These are phyloP conservation scores for Rallus limicola DNA, from an alignment of 2,113 vertebrate species.

Conservation along the genomic window DNA sequence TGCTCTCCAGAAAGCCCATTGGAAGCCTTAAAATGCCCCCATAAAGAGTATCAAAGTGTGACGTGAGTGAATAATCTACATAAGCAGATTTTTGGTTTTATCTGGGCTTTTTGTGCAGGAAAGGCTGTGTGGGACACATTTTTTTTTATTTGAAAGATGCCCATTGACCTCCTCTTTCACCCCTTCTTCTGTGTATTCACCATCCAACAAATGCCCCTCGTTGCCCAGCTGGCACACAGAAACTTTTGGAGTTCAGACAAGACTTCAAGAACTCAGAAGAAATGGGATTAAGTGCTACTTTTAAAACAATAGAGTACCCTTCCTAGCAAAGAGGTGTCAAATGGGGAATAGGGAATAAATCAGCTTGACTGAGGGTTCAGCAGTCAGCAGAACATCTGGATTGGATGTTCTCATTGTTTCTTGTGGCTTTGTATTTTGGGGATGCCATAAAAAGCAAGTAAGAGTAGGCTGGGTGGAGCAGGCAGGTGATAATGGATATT, in stretches of 20 bases:
- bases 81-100: slow-evolving; percentile 37
- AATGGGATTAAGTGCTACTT: background rate
- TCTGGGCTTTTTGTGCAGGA: background rate
- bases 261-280: background rate
- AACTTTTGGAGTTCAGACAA: background rate
- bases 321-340: background rate
- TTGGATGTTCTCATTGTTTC: background rate
- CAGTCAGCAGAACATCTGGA: background rate
- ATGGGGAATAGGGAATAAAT: background rate
- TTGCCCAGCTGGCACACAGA: background rate
- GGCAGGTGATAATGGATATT: background rate
- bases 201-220: background rate
- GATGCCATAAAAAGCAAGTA: background rate
- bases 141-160: background rate
- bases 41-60: background rate
- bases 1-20: background rate
- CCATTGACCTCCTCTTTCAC: background rate
- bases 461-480: background rate
- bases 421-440: background rate
- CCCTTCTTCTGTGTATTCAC: background rate
- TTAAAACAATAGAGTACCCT: background rate
- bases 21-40: background rate
- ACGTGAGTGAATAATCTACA: background rate
- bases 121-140: background rate
- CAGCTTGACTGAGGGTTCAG: background rate